phyloP scores from a whole-genome alignment of 2,113 vertebrate genomes.

The Lepidothrix coronata region DNA sequence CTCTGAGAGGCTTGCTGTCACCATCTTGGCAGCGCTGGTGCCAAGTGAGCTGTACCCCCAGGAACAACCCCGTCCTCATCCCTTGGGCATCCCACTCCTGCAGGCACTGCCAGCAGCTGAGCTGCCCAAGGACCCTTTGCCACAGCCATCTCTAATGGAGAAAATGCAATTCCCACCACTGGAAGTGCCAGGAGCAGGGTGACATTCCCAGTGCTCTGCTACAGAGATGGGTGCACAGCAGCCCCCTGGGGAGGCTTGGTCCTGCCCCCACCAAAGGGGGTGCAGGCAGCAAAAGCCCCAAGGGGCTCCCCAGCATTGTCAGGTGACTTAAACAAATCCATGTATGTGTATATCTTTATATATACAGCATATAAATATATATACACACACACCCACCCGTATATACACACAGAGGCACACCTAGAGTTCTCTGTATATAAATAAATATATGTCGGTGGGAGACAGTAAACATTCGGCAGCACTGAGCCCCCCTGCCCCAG shows the following conservation, averaged over 20 bases:
- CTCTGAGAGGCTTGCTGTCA: neutral
- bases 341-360: slow-evolving; percentile 65
- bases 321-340: slow-evolving; percentile 43
- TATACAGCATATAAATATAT: slow-evolving; percentile 67
- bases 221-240: neutral
- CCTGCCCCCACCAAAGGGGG: neutral
- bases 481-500: neutral
- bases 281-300: neutral
- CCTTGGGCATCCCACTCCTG: neutral
- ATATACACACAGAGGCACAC: slow-evolving; percentile 62
- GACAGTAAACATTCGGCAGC: neutral
- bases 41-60: accelerated
- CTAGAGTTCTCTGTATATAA: slow-evolving; percentile 44
- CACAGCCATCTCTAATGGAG: neutral
- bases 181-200: neutral
- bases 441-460: neutral
- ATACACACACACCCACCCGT: slow-evolving; percentile 41
- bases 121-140: neutral
- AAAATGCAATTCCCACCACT: neutral
- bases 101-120: neutral
- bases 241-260: neutral
- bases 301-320: neutral
- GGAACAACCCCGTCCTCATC: neutral
- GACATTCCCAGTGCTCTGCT: neutral
- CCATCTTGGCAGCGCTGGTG: neutral